Percentiles rank a stretch among this genome's conserved stretches.
Conservation (phyloP, 64 coral and sea anemone species). For the Porites lutea region DNA sequence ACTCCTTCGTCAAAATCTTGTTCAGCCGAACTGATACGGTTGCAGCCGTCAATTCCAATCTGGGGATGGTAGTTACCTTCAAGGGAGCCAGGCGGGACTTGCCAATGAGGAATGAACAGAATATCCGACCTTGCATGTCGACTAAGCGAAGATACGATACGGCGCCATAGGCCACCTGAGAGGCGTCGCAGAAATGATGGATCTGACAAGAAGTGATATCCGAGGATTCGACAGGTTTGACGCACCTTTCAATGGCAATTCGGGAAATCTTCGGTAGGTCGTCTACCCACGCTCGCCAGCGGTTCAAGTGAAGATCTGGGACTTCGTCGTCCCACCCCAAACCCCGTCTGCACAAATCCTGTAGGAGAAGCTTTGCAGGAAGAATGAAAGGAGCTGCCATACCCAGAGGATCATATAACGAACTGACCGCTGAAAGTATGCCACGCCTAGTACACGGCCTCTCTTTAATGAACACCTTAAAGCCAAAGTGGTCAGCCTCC, state of each 20-base stretch:
- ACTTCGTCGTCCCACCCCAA: too few relatives aligned
- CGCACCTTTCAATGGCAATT: not conserved
- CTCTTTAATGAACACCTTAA: conserved; percentile 49
- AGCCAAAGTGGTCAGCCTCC: conserved; percentile 64
- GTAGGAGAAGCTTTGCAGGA: not conserved
- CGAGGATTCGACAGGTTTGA: not conserved
- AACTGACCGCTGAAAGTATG: not conserved
- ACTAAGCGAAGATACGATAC: conserved; percentile 25
- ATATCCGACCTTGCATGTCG: too few relatives aligned
- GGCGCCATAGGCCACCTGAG: not conserved
- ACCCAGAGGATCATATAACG: not conserved
- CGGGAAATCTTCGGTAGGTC: too few relatives aligned
- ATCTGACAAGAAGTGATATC: not conserved
- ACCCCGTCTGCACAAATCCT: not conserved
- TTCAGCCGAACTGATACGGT: conserved; percentile 15
- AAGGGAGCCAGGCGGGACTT: conserved; percentile 30
- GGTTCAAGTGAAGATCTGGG: too few relatives aligned
- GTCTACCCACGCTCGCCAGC: too few relatives aligned
- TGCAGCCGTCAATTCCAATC: not conserved
- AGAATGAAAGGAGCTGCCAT: not conserved
- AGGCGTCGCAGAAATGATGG: conserved; percentile 50
- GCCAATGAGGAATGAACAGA: not conserved
- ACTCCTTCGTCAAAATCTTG: conserved; percentile 25
- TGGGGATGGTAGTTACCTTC: conserved; percentile 14
- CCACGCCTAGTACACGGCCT: conserved; percentile 68